Evolutionary conservation across 2,888 invertebrate species (phyloP).

Genomic region (Erebia ligea): DNA sequence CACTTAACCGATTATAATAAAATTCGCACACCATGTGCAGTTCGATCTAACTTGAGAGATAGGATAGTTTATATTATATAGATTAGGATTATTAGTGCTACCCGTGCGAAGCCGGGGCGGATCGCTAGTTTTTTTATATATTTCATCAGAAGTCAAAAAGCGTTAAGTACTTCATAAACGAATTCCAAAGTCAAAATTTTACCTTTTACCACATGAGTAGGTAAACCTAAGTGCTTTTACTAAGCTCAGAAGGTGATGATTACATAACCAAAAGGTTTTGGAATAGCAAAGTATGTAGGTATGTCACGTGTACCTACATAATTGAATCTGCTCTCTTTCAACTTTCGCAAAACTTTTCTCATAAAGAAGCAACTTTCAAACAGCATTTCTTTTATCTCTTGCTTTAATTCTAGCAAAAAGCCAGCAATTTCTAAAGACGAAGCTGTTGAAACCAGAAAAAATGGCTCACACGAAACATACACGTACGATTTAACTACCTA

Average conservation of each 20-base stretch:
- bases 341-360: constrained; percentile 14
- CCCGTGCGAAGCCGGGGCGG: no score
- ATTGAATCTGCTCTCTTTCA: constrained; percentile 24
- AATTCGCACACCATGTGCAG: no score
- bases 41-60: no score
- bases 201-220: no score
- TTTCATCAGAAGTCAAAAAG: no score
- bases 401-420: constrained; percentile 14
- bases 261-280: neutral
- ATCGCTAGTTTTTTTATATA: no score
- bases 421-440: constrained; percentile 14
- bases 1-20: no score
- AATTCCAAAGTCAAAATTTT: neutral
- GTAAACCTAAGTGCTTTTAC: no score
- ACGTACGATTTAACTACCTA: constrained; percentile 10
- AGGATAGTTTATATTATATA: no score
- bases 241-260: neutral
- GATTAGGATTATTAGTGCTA: no score
- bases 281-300: constrained; percentile 1
- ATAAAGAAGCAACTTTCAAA: constrained; percentile 19
- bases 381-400: constrained; percentile 14
- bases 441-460: constrained; percentile 3
- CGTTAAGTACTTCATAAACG: neutral
- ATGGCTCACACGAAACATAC: constrained; percentile 13
- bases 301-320: constrained; percentile 20